These are phyloP conservation scores for Danio aesculapii DNA, from an alignment of 2,797 vertebrate species.

Conservation along the genomic window DNA sequence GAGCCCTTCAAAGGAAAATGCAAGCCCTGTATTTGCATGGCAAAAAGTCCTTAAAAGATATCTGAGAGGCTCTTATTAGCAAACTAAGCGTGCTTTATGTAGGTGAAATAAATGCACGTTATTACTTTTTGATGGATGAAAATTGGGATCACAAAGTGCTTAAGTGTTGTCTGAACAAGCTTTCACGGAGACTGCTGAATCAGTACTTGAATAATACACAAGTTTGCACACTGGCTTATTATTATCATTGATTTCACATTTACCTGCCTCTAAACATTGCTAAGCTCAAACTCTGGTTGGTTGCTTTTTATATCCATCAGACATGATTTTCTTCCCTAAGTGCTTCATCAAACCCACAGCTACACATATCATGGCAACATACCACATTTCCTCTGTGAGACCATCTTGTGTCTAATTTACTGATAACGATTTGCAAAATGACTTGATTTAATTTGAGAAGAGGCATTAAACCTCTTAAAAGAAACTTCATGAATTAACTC, in stretches of 20 bases:
- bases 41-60: neutral
- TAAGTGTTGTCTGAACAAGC: neutral
- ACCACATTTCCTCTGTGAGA: neutral
- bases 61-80: neutral
- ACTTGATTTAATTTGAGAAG: neutral
- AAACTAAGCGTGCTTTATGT: neutral
- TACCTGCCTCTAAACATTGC: neutral
- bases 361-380: neutral
- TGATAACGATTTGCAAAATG: neutral
- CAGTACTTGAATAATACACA: neutral
- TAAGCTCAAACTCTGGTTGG: neutral
- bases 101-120: neutral
- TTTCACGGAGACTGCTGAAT: neutral
- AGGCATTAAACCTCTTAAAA: neutral
- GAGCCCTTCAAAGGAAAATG: neutral
- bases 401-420: neutral
- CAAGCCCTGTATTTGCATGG: neutral
- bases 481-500: neutral
- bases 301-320: neutral
- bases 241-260: constrained; percentile 3
- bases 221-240: constrained; percentile 3
- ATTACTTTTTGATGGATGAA: constrained; percentile 1
- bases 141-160: constrained; percentile 1
- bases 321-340: neutral
- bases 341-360: neutral